phyloP scores from a whole-genome alignment of 2,888 invertebrate species.

The Teleiodes luculella region DNA sequence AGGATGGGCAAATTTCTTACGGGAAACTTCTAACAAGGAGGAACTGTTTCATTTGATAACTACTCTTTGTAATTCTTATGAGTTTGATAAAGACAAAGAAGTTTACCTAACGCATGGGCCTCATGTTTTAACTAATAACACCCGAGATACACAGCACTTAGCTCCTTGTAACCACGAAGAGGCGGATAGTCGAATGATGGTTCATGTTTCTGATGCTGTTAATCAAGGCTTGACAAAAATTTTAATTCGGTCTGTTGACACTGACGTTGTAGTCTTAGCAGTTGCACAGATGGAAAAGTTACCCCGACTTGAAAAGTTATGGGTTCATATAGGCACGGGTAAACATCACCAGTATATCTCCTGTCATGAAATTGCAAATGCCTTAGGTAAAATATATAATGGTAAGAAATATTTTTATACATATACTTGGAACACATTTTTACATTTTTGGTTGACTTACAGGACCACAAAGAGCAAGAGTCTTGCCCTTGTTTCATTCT shows the following conservation, averaged over 20 bases:
- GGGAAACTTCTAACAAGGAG: not conserved
- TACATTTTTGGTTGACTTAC: no score
- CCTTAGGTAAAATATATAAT: no score
- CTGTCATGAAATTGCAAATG: no score
- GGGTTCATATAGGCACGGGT: no score
- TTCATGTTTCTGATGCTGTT: conserved; percentile 7
- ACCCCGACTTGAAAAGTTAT: no score
- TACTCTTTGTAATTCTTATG: not conserved
- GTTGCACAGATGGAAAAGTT: no score
- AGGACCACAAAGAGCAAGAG: no score
- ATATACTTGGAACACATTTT: no score
- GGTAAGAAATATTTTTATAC: no score
- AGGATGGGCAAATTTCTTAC: conserved; percentile 4
- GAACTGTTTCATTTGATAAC: not conserved
- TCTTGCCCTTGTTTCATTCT: no score
- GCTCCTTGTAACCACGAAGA: conserved; percentile 13
- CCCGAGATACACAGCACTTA: not conserved
- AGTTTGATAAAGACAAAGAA: not conserved
- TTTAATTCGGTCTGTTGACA: not conserved
- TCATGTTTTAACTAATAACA: not conserved
- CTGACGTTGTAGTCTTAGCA: not conserved
- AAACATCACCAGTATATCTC: no score
- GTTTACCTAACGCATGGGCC: not conserved
- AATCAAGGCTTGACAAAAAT: not conserved
- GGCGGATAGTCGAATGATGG: conserved; percentile 7